Evolutionary conservation across 1,140 invertebrate genomes (phyloP).

Genomic region (Pseudomyrmex cubaensis): DNA sequence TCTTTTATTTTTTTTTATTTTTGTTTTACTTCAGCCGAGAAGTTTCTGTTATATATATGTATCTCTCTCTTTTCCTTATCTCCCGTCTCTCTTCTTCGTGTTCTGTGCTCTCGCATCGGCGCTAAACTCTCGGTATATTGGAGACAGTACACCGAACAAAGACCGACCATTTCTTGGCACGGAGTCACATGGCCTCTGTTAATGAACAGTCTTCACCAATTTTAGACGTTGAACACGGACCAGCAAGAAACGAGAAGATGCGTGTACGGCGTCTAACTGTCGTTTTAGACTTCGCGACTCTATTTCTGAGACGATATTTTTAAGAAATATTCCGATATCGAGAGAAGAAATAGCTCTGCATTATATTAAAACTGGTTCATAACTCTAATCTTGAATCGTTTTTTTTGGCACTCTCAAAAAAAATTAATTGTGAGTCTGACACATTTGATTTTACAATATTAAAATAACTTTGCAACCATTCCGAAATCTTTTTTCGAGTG

Average conservation of each 20-base stretch:
- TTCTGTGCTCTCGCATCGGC: conserved; percentile 15
- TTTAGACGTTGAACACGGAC: conserved; percentile 66
- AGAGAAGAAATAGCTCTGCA: neutral
- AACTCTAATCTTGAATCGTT: too few species aligned
- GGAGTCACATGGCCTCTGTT: conserved; percentile 60
- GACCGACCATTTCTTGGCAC: conserved; percentile 72
- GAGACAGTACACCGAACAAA: conserved; percentile 68
- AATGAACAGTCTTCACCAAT: conserved; percentile 71
- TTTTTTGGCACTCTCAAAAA: too few species aligned
- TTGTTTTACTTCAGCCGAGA: conserved; percentile 37
- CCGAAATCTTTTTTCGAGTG: neutral
- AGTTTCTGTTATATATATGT: conserved; percentile 12
- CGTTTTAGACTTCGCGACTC: neutral
- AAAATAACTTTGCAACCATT: too few species aligned
- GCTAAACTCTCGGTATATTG: conserved; percentile 69
- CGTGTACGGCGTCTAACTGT: neutral
- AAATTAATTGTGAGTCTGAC: too few species aligned
- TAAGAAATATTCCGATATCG: neutral
- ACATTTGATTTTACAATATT: too few species aligned
- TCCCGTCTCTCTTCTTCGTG: conserved; percentile 15
- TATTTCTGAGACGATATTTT: conserved; percentile 5
- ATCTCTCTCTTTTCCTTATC: conserved; percentile 62
- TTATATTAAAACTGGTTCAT: too few species aligned
- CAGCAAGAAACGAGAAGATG: conserved; percentile 44
- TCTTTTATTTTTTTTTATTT: conserved; percentile 55